Percentiles rank a stretch among this genome's conserved stretches.
Conservation (phyloP, 2,888 invertebrate genomes). For the Acronicta aceris region DNA sequence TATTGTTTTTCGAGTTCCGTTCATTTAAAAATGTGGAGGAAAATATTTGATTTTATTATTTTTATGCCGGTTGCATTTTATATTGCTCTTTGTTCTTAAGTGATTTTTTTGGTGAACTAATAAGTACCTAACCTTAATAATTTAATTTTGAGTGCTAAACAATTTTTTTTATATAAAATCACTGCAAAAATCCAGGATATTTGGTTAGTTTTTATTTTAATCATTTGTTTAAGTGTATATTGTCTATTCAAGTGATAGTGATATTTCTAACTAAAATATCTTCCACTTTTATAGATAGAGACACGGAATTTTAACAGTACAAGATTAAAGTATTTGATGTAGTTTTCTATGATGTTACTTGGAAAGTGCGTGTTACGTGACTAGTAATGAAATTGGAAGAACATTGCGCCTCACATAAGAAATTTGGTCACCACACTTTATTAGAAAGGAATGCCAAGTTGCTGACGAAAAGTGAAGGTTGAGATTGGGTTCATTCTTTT, state of each 20-base stretch:
- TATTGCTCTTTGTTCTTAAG: no score
- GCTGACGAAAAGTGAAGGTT: conserved; percentile 29
- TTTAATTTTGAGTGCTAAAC: no score
- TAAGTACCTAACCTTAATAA: no score
- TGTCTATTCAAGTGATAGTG: no score
- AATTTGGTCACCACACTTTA: conserved; percentile 29
- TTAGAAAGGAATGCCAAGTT: conserved; percentile 14
- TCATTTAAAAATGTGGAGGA: conserved; percentile 29
- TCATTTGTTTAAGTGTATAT: no score
- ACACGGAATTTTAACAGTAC: conserved; percentile 6
- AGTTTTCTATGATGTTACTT: conserved; percentile 19
- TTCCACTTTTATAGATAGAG: neutral
- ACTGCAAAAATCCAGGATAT: no score
- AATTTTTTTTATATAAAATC: no score
- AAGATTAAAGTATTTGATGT: conserved; percentile 14
- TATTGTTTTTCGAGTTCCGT: conserved; percentile 39
- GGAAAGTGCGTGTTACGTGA: conserved; percentile 52
- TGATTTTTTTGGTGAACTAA: no score
- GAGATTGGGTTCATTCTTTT: conserved; percentile 3
- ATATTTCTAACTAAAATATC: no score
- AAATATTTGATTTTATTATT: conserved; percentile 10
- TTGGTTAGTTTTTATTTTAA: no score
- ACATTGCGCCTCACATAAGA: conserved; percentile 23
- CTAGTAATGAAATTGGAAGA: conserved; percentile 39
- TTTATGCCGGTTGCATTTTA: neutral